Base-by-base conservation (phyloP, 2,113 vertebrate genomes). In the Gymnobelideus leadbeateri region DNA sequence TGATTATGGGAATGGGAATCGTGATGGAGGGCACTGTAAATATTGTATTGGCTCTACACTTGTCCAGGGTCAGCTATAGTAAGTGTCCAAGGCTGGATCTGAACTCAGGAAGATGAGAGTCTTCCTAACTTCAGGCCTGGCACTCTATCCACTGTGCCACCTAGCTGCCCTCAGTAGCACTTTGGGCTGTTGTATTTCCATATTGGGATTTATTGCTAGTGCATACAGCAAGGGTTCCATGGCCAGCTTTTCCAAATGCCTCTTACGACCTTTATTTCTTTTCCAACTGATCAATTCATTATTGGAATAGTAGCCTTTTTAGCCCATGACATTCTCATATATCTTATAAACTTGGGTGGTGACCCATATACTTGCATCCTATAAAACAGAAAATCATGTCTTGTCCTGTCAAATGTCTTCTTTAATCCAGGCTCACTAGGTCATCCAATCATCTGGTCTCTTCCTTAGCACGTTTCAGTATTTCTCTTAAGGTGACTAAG, bases 371-470 rank as follows among this genome's bases (percentile, higher is more conserved):
- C 7, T 8, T 7, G 2, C 46, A 92, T 93, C 84, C 28, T 94
- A 68, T 92, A 92, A 93, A 91, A 92, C 9, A 49, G 51, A 93
- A 95, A 91, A 89, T 46, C 26, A 90, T 57, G 53, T 51, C 31
- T 51, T 28, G 43, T 90, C n/a, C 28, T 89, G 12, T 84, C 91
- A 53, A 89, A 94, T 53, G 24, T 54, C 49, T 91, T 91, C 61
- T 54, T 93, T 91, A 43, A 28, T 92, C 51, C 31, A 92, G n/a
- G 46, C 23, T 52, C 50, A 89, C 2, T 0, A 0, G 50, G 55
- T 51, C 51, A 52, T 21, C 89, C 46, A 8, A 1, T 5, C 19
- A 14, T 49, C 10, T 0, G 3, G 16, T 68, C 51, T 31, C 43
- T 51, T 37, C 89, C 49, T 50, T 31, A 37, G 31, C 19, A 46